phyloP scores from a whole-genome alignment of 2,113 vertebrate genomes.

The sheep (Ovis aries) region ARS-UI_Ramb_v3.0 NC_056057.1:39387501-39388000 shows the following conservation, averaged over 20 bases:
- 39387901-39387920: background rate
- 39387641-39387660: background rate
- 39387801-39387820: background rate
- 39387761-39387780: background rate
- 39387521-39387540: background rate
- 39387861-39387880: background rate
- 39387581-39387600: background rate
- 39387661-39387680: background rate
- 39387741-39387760: background rate
- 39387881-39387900: background rate
- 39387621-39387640: background rate
- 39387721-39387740: background rate
- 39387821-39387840: background rate
- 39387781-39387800: background rate
- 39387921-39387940: background rate
- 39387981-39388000: background rate
- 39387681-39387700: background rate
- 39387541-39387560: background rate
- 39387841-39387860: background rate
- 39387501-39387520: slow-evolving; percentile 15
- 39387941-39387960: background rate
- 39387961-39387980: background rate
- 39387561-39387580: background rate
- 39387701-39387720: background rate
- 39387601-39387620: too few species aligned